Evolutionary conservation across 2,113 vertebrate genomes (phyloP), one percentile per base, ranked within the genome.

Genomic region (Tragelaphus imberbis): DNA sequence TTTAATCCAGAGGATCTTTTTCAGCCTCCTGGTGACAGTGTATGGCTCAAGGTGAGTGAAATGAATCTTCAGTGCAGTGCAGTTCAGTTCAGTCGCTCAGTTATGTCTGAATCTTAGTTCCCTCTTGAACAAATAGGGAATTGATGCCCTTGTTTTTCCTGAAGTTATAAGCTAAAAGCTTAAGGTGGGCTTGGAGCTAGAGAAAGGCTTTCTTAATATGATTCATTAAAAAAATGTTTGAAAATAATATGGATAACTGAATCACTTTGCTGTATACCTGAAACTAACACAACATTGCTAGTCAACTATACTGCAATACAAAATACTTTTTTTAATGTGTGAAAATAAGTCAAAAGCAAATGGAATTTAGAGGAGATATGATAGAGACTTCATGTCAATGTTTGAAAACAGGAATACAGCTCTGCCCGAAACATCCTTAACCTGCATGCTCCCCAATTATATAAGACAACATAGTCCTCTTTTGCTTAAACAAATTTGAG

Each of bases 361-460:
- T 3, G 7, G 5, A 80, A 28, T 17, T 6, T 68, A 88, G 27
- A 65, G 61, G 59, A 82, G 2, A 47, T n/a, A 28, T 28, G 12
- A 79, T 59, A 33, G 1, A 7, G 4, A 1, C 8, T 44, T 49
- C 53, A 33, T 17, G 2, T 53, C 7, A 49, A 0, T 40, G 1
- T n/a, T n/a, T 44, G 36, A 33, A 97, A 88, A 16, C 28, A 47
- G 7, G n/a, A 55, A 81, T 33, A 17, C 23, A 33, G 33, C 27
- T 36, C 1, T 49, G 4, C 1, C 14, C 25, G 1, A 65, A 63
- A 59, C 6, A 25, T 2, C 11, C 77, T 89, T 79, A 58, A 36
- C 3, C 13, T 55, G 59, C n/a, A 61, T 49, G 0, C 27, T 68
- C 79, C 36, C 13, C 5, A 61, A 33, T 44, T 40, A 28, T 19